These are phyloP conservation scores for Tetragonula carbonaria DNA, from an alignment of 2,888 invertebrate genomes.

Conservation along the genomic window DNA sequence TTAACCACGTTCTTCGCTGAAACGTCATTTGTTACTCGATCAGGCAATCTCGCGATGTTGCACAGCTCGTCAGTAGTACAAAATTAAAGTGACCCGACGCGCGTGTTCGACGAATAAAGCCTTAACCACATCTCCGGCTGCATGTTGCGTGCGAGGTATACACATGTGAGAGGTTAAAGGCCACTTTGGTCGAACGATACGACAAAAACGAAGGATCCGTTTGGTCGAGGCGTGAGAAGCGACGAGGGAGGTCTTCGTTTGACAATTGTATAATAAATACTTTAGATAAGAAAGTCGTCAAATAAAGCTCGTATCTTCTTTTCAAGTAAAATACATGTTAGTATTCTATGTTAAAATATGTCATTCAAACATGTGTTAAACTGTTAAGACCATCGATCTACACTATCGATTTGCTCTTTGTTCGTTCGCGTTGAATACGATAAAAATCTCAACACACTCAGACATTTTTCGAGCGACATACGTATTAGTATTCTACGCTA, in stretches of 20 bases:
- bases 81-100: conserved; percentile 17
- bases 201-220: neutral
- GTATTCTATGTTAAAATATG: no score
- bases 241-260: conserved; percentile 25
- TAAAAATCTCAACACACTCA: no score
- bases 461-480: no score
- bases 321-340: no score
- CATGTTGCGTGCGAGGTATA: conserved; percentile 11
- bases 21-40: neutral
- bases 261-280: neutral
- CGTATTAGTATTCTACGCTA: no score
- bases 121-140: neutral
- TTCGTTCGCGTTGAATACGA: no score
- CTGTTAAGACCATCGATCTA: no score
- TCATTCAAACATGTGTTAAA: no score
- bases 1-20: neutral
- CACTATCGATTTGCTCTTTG: no score
- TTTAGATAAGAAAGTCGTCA: no score
- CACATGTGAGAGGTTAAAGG: conserved; percentile 24
- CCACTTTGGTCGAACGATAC: neutral
- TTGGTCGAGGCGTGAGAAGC: conserved; percentile 47
- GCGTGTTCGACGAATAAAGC: neutral
- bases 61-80: conserved; percentile 6
- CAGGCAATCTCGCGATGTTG: neutral
- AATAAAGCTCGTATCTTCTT: no score